Percentiles rank a stretch among this genome's conserved stretches.
Evolutionary conservation across 1,140 invertebrate species (phyloP).

Genomic region (Elymnias hypermnestra): DNA sequence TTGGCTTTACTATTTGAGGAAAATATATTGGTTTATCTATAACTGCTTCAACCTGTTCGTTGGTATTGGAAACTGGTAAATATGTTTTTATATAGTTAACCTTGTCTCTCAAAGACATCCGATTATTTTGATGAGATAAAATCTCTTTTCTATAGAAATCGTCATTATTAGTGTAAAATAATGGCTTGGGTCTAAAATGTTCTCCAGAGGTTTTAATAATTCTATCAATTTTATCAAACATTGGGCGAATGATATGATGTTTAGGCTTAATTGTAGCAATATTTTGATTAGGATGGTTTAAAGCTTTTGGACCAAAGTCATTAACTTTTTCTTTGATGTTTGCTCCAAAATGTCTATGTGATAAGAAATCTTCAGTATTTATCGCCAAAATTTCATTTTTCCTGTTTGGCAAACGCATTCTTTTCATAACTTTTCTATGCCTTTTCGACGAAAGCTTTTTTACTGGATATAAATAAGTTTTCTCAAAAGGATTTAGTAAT

Average conservation of each 20-base stretch:
- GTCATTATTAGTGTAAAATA: conserved; percentile 17
- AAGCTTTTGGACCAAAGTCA: too few species aligned
- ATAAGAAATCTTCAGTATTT: conserved; percentile 39
- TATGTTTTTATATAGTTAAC: conserved; percentile 25
- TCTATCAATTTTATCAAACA: conserved; percentile 25
- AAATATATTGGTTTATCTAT: conserved; percentile 22
- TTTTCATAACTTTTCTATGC: conserved; percentile 29
- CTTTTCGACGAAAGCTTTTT: conserved; percentile 17
- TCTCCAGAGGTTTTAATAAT: conserved; percentile 9
- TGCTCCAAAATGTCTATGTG: conserved; percentile 20
- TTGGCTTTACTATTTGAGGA: conserved; percentile 23
- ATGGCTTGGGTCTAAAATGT: conserved; percentile 25
- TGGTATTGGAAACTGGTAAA: conserved; percentile 3
- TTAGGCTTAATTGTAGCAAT: conserved; percentile 9
- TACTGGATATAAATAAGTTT: conserved; percentile 32
- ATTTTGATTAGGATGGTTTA: neutral
- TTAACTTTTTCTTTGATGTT: too few species aligned
- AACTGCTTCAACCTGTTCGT: neutral
- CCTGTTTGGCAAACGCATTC: conserved; percentile 25
- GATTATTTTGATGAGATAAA: conserved; percentile 14
- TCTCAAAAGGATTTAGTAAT: conserved; percentile 26
- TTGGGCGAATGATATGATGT: conserved; percentile 26
- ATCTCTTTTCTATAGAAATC: conserved; percentile 31
- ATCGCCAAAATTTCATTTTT: conserved; percentile 27
- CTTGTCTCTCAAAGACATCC: conserved; percentile 26